A percentile compares a stretch with the other conserved stretches of the same genome.
phyloP scores from a whole-genome alignment of 2,888 invertebrate species.

The Heliconius hortense region DNA sequence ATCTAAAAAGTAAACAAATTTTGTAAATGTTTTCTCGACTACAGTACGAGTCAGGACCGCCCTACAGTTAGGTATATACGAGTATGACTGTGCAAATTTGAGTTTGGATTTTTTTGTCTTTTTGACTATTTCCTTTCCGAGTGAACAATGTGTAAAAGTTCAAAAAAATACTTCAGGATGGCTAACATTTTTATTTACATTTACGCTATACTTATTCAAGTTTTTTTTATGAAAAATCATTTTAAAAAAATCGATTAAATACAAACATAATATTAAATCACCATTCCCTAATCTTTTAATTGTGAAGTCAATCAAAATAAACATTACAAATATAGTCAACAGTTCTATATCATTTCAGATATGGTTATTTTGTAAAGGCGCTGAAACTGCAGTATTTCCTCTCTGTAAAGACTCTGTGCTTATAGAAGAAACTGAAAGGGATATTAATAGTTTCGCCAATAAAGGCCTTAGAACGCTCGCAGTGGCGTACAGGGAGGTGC shows the following conservation, averaged over 20 bases:
- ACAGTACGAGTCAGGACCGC: no score
- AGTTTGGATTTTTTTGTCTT: no score
- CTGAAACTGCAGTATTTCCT: conserved; percentile 89
- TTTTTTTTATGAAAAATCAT: no score
- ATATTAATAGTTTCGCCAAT: conserved; percentile 82
- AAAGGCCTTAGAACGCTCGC: conserved; percentile 92
- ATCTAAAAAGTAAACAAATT: conserved; percentile 4
- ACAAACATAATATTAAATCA: neutral
- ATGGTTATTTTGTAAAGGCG: conserved; percentile 91
- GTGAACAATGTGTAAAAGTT: no score
- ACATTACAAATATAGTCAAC: no score
- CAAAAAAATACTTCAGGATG: no score
- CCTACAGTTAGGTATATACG: no score
- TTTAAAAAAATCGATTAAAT: neutral
- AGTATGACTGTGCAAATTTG: no score
- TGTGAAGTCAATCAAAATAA: neutral
- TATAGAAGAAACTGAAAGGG: conserved; percentile 74
- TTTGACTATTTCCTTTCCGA: no score
- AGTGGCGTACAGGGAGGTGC: conserved; percentile 86
- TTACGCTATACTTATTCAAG: no score
- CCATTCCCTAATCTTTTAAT: neutral
- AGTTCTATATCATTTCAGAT: conserved; percentile 59
- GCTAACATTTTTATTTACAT: no score
- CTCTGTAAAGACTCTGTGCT: conserved; percentile 75
- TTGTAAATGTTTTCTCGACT: neutral